phyloP scores from a whole-genome alignment of 2,888 invertebrate genomes.

The Cremastobaeus sp. region DNA sequence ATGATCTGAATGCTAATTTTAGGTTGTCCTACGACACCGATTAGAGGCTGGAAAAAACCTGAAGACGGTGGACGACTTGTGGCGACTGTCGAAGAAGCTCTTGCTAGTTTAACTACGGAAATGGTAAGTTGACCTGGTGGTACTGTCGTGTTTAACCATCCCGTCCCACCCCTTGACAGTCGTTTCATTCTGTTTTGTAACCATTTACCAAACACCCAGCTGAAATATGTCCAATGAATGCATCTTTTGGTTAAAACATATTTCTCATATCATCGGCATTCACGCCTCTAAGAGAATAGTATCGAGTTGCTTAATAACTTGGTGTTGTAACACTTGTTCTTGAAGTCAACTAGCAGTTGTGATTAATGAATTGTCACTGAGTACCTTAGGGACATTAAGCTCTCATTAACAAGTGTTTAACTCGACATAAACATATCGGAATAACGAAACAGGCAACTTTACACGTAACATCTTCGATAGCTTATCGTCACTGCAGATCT shows the following conservation, averaged over 20 bases:
- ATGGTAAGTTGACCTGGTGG: conserved; percentile 82
- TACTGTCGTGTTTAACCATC: conserved; percentile 13
- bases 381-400: too few species aligned
- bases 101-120: conserved; percentile 90
- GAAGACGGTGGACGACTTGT: conserved; percentile 72
- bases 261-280: too few species aligned
- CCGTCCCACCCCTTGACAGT: conserved; percentile 5
- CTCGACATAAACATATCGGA: too few species aligned
- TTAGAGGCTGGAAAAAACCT: conserved; percentile 73
- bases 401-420: too few species aligned
- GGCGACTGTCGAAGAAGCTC: conserved; percentile 84
- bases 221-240: too few species aligned
- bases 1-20: conserved; percentile 74
- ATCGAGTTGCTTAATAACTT: too few species aligned
- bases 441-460: background rate
- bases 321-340: too few species aligned
- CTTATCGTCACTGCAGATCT: conserved; percentile 3
- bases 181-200: background rate
- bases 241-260: too few species aligned
- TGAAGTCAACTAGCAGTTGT: too few species aligned
- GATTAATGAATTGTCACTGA: too few species aligned
- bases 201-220: too few species aligned
- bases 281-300: too few species aligned
- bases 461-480: background rate
- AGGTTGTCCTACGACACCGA: conserved; percentile 83